phyloP scores from a whole-genome alignment of 2,113 vertebrate genomes.

The Alectura lathami region DNA sequence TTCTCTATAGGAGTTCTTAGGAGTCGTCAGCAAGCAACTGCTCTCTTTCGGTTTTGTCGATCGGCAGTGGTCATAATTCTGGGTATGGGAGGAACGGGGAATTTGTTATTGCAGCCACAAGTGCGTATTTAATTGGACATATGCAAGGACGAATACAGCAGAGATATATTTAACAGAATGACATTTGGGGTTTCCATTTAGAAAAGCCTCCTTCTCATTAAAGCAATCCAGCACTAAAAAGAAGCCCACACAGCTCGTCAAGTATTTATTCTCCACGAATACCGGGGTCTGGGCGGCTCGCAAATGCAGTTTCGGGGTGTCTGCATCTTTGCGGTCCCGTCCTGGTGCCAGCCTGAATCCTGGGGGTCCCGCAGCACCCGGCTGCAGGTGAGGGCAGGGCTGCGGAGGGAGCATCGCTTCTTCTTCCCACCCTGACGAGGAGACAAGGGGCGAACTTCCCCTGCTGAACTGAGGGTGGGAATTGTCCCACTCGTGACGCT shows the following conservation, averaged over 20 bases:
- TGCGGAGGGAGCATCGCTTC: background rate
- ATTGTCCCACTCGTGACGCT: accelerated
- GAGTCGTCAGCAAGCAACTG: background rate
- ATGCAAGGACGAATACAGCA: background rate
- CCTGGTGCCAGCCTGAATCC: no score
- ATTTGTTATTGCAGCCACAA: background rate
- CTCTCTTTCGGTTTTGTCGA: background rate
- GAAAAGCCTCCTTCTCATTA: background rate
- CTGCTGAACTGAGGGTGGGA: background rate
- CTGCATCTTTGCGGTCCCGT: no score
- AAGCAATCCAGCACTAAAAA: background rate
- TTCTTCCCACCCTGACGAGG: background rate
- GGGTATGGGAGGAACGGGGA: background rate
- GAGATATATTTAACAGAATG: background rate
- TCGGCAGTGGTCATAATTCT: background rate
- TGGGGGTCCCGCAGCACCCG: accelerated
- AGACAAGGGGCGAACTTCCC: background rate
- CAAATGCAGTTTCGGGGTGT: no score
- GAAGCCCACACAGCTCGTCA: background rate
- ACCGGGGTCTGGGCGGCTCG: background rate
- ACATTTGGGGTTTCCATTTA: background rate
- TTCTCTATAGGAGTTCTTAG: background rate
- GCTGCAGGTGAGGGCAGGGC: no score
- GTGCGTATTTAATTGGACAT: background rate
- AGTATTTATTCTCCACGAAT: background rate